Evolutionary conservation across 2,113 vertebrate genomes (phyloP).

Genomic region (Diphyllodes magnificus): DNA sequence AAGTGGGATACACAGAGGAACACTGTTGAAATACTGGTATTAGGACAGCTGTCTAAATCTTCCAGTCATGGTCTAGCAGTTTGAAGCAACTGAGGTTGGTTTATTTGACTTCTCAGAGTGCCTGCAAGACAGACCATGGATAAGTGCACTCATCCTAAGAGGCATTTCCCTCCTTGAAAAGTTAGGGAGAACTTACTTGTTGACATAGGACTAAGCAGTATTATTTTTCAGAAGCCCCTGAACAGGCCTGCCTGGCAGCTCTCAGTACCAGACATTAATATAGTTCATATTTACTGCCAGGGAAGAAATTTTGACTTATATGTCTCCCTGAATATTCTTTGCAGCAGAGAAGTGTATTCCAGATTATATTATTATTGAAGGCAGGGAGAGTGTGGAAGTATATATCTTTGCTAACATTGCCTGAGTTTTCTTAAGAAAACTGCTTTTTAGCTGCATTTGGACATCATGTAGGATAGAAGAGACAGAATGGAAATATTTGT

Average conservation of each 20-base stretch:
- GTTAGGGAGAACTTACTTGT: neutral
- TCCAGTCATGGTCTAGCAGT: slow-evolving; percentile 4
- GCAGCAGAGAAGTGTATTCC: neutral
- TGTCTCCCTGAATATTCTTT: neutral
- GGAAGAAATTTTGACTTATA: neutral
- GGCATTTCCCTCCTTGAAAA: neutral
- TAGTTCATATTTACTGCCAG: neutral
- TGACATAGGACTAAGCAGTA: neutral
- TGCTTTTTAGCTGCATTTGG: neutral
- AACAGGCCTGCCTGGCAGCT: neutral
- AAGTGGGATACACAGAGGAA: neutral
- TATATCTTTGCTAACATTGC: neutral
- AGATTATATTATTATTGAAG: neutral
- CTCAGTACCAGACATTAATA: neutral
- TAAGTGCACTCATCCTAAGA: neutral
- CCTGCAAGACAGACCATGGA: neutral
- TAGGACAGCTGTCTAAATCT: slow-evolving; percentile 32
- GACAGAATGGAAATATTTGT: neutral
- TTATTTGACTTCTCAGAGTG: neutral
- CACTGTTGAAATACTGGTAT: neutral
- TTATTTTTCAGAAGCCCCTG: neutral
- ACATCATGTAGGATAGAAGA: neutral
- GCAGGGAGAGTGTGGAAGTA: neutral
- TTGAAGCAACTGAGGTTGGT: neutral
- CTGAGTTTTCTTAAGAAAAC: neutral